These are phyloP conservation scores for Phthorimaea operculella DNA, from an alignment of 1,140 invertebrate genomes.

Conservation along the genomic window DNA sequence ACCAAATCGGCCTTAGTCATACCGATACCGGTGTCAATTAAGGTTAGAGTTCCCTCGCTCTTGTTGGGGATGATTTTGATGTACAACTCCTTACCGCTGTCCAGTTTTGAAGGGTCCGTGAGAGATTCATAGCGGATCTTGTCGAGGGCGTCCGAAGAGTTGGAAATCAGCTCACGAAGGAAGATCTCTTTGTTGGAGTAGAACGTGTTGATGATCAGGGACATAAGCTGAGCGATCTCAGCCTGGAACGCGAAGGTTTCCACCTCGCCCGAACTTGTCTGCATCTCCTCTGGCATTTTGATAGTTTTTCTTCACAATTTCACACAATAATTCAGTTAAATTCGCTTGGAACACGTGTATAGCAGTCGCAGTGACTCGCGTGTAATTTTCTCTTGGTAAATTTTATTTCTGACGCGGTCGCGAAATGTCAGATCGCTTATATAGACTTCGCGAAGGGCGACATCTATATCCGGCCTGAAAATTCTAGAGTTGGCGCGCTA, in stretches of 20 bases:
- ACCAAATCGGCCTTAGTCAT: conserved; percentile 97
- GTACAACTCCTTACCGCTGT: conserved; percentile 87
- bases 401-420: conserved; percentile 44
- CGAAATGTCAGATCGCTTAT: conserved; percentile 30
- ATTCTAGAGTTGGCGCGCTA: conserved; percentile 40
- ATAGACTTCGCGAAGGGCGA: conserved; percentile 35
- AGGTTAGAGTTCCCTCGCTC: conserved; percentile 87
- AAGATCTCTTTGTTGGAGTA: conserved; percentile 99
- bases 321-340: conserved; percentile 8
- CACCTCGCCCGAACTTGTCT: conserved; percentile 69
- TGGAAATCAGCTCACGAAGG: conserved; percentile 97
- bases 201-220: conserved; percentile 99
- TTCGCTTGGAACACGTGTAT: conserved; percentile 39
- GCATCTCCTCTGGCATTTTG: conserved; percentile 76
- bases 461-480: conserved; percentile 54
- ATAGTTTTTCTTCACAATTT: conserved; percentile 17
- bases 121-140: conserved; percentile 90
- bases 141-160: conserved; percentile 83
- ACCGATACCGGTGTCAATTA: conserved; percentile 94
- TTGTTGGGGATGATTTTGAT: conserved; percentile 95
- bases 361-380: conserved; percentile 34
- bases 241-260: conserved; percentile 93
- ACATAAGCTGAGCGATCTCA: conserved; percentile 97
- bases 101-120: conserved; percentile 88
- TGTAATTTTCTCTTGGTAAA: conserved; percentile 23